Evolutionary conservation across 2,888 invertebrate genomes (phyloP).

Genomic region (Sericinus montela): DNA sequence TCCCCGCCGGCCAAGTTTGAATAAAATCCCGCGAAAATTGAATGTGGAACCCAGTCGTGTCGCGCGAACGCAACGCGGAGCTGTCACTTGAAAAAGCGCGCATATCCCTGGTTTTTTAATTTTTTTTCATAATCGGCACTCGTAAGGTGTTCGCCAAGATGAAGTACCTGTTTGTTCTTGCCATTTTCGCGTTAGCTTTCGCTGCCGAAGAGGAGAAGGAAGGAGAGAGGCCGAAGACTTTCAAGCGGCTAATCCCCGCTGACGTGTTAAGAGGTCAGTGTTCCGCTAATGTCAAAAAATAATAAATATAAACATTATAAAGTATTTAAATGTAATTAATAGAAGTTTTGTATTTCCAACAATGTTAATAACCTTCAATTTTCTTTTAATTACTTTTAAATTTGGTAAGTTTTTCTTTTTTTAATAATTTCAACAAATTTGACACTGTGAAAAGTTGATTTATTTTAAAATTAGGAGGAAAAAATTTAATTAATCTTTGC

Average conservation of each 20-base stretch:
- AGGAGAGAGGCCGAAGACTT: conserved; percentile 83
- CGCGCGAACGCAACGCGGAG: conserved; percentile 46
- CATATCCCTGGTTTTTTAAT: conserved; percentile 41
- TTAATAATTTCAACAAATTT: no score
- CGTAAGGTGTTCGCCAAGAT: conserved; percentile 62
- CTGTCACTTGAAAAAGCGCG: conserved; percentile 44
- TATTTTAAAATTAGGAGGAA: no score
- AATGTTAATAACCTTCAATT: no score
- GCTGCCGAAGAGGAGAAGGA: conserved; percentile 77
- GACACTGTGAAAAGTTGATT: no score
- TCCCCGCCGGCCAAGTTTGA: conserved; percentile 46
- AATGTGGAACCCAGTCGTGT: conserved; percentile 59
- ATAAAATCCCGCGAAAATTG: conserved; percentile 61
- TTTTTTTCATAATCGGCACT: conserved; percentile 39
- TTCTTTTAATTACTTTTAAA: no score
- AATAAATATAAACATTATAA: not conserved
- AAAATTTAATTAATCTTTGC: no score
- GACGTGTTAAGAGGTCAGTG: conserved; percentile 92
- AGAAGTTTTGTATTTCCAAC: no score
- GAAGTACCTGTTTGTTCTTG: conserved; percentile 76
- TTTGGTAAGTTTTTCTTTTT: no score
- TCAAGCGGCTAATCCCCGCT: conserved; percentile 91
- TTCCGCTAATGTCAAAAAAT: conserved; percentile 8
- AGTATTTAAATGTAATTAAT: not conserved
- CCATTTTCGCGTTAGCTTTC: conserved; percentile 74